Evolutionary conservation across 2,888 invertebrate genomes (phyloP).

Genomic region (Brachypalpus laphriformis): DNA sequence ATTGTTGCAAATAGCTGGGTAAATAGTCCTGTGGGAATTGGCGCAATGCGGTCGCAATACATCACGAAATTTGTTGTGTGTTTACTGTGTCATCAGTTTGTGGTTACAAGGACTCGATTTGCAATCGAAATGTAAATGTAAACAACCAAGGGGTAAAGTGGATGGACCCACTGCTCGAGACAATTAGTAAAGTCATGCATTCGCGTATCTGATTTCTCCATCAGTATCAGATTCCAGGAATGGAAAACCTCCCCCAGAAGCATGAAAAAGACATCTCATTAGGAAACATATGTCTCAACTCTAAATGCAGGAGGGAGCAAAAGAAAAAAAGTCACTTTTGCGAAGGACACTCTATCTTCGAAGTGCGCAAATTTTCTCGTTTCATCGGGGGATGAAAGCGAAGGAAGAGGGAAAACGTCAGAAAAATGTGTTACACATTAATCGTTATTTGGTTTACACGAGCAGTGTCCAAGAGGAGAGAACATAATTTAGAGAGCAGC

Average conservation of each 20-base stretch:
- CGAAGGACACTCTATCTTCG: constrained; percentile 75
- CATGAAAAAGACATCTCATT: constrained; percentile 80
- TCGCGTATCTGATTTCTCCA: constrained; percentile 61
- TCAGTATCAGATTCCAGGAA: constrained; percentile 52
- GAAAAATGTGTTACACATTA: constrained; percentile 80
- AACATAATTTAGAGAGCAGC: constrained; percentile 41
- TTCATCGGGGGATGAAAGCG: constrained; percentile 46
- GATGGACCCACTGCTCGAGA: constrained; percentile 1
- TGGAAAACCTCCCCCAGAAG: constrained; percentile 13
- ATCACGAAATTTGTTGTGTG: too few species aligned
- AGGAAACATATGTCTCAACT: constrained; percentile 81
- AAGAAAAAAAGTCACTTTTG: constrained; percentile 48
- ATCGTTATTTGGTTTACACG: constrained; percentile 72
- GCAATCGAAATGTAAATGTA: constrained; percentile 18
- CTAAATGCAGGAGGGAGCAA: constrained; percentile 8
- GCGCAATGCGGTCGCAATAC: constrained; percentile 23
- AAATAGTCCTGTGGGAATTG: constrained; percentile 62
- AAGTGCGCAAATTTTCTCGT: constrained; percentile 41
- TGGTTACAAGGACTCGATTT: constrained; percentile 53
- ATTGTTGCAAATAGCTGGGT: constrained; percentile 61
- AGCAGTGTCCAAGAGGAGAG: constrained; percentile 33
- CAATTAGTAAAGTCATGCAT: constrained; percentile 68
- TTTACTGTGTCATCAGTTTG: constrained; percentile 46
- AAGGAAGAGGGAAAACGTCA: constrained; percentile 78
- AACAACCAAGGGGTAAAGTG: constrained; percentile 27